Percentiles rank a stretch among this genome's conserved stretches.
These are phyloP conservation scores for Bryconaethiops microstoma DNA, from an alignment of 2,797 vertebrate species.

Conservation along the genomic window DNA sequence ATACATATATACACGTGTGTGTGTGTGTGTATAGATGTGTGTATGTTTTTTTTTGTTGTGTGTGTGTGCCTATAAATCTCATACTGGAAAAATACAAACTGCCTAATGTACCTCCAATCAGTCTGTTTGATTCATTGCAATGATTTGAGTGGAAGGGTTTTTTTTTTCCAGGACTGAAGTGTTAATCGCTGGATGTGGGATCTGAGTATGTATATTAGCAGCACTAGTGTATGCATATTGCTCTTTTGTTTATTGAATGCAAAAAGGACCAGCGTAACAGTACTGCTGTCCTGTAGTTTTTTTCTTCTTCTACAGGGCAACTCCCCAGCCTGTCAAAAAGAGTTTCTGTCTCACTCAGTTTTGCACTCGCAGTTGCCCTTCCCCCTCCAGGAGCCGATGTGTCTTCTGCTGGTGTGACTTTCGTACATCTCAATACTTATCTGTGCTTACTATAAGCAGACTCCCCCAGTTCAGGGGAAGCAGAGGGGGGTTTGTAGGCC, in stretches of 20 bases:
- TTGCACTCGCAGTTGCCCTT: slow-evolving; percentile 6
- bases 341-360: slow-evolving; percentile 37
- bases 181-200: slow-evolving; percentile 24
- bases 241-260: slow-evolving; percentile 70
- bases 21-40: too few relatives aligned
- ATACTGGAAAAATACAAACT: too few relatives aligned
- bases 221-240: slow-evolving; percentile 68
- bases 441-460: slow-evolving; percentile 56
- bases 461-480: slow-evolving; percentile 26
- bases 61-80: too few relatives aligned
- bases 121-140: background rate
- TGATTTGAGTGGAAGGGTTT: background rate
- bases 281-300: slow-evolving; percentile 13
- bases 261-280: slow-evolving; percentile 55
- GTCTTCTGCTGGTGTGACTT: slow-evolving; percentile 17
- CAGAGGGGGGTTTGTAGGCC: background rate
- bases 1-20: too few relatives aligned
- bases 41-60: too few relatives aligned
- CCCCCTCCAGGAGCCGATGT: slow-evolving; percentile 3
- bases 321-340: slow-evolving; percentile 15
- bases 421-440: slow-evolving; percentile 51
- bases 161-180: background rate
- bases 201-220: slow-evolving; percentile 68
- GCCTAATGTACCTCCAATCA: background rate
- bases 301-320: background rate